Base-by-base conservation (phyloP, 2,888 invertebrate species). In the Disparrhopalites patrizii region DNA sequence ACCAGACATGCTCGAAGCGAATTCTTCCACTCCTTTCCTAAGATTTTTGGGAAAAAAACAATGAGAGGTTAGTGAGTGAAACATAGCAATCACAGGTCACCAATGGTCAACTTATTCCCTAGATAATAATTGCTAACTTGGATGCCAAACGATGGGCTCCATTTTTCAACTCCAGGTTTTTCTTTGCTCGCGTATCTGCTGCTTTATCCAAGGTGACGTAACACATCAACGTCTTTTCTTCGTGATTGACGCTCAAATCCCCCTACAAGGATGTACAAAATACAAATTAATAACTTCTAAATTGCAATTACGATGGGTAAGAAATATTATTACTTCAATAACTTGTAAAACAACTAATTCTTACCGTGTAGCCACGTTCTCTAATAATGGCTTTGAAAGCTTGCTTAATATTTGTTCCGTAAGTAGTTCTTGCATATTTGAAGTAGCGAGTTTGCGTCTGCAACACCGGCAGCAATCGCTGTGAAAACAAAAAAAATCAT, bases 1-100 rank as follows among this genome's bases (percentile, higher is more conserved):
- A 40, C 98, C 98, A 0, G 95, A 96, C 71, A 98, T 83, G 0
- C 73, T 71, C 8, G 36, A 20, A 13, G 47, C 52, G 28, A 36
- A 61, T 20, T 68, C 68, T 43, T 31, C 52, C 2, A 68, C 56
- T 18, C 36, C 65, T 31, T 40, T 68, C 43, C 68, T 68, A 55
- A 3, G 25, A 27, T 54, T 33, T 8, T 8, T 20, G 18, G 28
- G 3, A 57, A 47, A n/a, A 33, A 18, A 40, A 40, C 8, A 15
- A 43, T 38, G 23, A 5, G 43, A 23, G 23, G 30, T 20, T 54
- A 13, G 36, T n/a, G 8, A 33, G 25, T 63, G n/a, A 20, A 15
- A 54, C 10, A 54, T 56, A 30, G 25, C 15, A 28, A 43, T 64
- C 43, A 64, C 57, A 40, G 43, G 36, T 64, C 27, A 10, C 43